Conservation (phyloP, 2,113 vertebrate species). For the Sinocyclocheilus maitianheensis region DNA sequence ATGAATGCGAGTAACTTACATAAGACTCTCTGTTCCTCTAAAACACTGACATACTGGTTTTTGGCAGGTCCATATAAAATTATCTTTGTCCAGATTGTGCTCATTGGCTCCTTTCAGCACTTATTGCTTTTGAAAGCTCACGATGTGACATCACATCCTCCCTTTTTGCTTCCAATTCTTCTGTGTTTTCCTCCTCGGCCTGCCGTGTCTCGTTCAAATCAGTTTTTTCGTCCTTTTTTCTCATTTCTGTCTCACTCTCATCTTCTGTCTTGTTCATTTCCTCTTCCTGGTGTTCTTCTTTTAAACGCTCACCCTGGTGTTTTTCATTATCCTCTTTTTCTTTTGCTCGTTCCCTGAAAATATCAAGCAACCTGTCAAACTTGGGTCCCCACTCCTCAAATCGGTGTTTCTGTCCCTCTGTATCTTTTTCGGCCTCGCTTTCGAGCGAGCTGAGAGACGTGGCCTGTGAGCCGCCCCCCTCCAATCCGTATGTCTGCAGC, state of each 20-base stretch:
- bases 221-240: conserved; percentile 45
- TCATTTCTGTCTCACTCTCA: conserved; percentile 41
- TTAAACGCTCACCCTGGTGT: not conserved
- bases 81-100: conserved; percentile 29
- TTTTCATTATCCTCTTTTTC: conserved; percentile 55
- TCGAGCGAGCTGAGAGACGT: conserved; percentile 86
- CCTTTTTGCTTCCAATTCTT: conserved; percentile 20
- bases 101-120: conserved; percentile 31
- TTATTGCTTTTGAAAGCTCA: conserved; percentile 24
- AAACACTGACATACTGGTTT: conserved; percentile 14
- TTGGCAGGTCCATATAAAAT: conserved; percentile 37
- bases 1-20: not conserved
- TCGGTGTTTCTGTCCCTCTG: conserved; percentile 10
- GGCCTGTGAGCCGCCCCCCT: conserved; percentile 82
- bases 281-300: conserved; percentile 23
- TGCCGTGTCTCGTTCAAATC: conserved; percentile 42
- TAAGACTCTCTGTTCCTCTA: not conserved
- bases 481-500: conserved; percentile 87
- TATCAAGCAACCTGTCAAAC: conserved; percentile 83
- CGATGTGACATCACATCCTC: not conserved
- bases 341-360: conserved; percentile 77
- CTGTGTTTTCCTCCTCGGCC: conserved; percentile 28
- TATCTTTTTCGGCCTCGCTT: conserved; percentile 72
- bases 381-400: conserved; percentile 83
- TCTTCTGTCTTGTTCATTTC: not conserved